phyloP scores from a whole-genome alignment of 2,888 invertebrate species.

The Chymomyza caudatula region DNA sequence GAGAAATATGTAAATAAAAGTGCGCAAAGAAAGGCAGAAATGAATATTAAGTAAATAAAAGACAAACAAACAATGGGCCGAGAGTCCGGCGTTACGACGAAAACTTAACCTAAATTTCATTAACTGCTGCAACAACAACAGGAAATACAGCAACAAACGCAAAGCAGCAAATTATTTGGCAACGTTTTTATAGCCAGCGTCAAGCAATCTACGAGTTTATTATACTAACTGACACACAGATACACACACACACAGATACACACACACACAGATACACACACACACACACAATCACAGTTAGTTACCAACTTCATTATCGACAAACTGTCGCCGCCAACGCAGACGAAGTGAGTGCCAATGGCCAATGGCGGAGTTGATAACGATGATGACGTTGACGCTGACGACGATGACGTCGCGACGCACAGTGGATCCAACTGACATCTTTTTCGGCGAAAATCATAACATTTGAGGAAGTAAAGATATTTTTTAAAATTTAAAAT shows the following conservation, averaged over 20 bases:
- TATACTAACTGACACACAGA: not conserved
- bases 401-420: conserved; percentile 9
- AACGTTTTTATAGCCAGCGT: conserved; percentile 59
- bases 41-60: conserved; percentile 60
- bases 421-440: too few species aligned
- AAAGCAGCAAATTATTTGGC: conserved; percentile 61
- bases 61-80: not conserved
- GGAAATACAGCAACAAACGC: conserved; percentile 30
- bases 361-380: not conserved
- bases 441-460: too few species aligned
- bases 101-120: conserved; percentile 63
- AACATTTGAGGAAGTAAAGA: too few species aligned
- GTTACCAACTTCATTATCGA: conserved; percentile 67
- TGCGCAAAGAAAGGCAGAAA: conserved; percentile 34
- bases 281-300: conserved; percentile 21
- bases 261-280: conserved; percentile 18
- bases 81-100: conserved; percentile 15
- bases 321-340: conserved; percentile 46
- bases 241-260: not conserved
- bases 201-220: not conserved
- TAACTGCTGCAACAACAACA: conserved; percentile 21
- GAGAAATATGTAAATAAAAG: conserved; percentile 6
- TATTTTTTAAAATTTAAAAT: too few species aligned
- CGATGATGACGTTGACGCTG: not conserved
- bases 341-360: not conserved